Evolutionary conservation across 2,797 vertebrate genomes (phyloP), one percentile per base, ranked within the genome.

Genomic region (Euphonia xanthogaster): DNA sequence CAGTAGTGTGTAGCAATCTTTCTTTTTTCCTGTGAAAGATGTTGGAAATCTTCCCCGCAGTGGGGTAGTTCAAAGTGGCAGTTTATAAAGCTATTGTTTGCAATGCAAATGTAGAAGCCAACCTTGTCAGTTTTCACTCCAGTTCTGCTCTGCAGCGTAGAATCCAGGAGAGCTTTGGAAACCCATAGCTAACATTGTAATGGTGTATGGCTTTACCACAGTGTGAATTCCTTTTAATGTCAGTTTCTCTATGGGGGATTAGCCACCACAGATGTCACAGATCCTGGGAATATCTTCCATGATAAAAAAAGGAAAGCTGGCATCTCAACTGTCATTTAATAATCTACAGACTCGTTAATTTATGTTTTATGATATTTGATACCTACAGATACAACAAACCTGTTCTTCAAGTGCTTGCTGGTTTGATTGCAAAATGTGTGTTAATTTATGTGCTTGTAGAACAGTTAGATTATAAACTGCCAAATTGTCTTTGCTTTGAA

Each of bases 251-350:
- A 96, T 88, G 96, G 96, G 96, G 97, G 97, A 97, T 93, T 96
- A 91, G 94, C 89, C 97, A 97, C 96, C 95, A 96, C 98, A 98
- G 98, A 98, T 98, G 98, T 98, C 98, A 95, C 70, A 75, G 97
- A 97, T 97, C 96, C 95, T 98, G 97, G 97, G 97, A 98, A 98
- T 98, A 97, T 94, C 97, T 98, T 97, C 93, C 92, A 88, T 92
- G 97, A 97, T 96, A 96, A 96, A 97, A 97, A 96, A 96, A 94
- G 93, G 92, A 95, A 92, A 93, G 86, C 95, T 97, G 97, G 96
- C 96, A 97, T 95, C 88, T 77, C 70, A 85, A 95, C 96, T 95
- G 97, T 96, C 97, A 97, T 96, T 96, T 94, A 93, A 94, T 96
- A 96, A 95, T 94, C 92, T 96, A 86, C 92, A 91, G 96, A 95